phyloP scores from a whole-genome alignment of 2,888 invertebrate species.

The Eristalinus aeneus region DNA sequence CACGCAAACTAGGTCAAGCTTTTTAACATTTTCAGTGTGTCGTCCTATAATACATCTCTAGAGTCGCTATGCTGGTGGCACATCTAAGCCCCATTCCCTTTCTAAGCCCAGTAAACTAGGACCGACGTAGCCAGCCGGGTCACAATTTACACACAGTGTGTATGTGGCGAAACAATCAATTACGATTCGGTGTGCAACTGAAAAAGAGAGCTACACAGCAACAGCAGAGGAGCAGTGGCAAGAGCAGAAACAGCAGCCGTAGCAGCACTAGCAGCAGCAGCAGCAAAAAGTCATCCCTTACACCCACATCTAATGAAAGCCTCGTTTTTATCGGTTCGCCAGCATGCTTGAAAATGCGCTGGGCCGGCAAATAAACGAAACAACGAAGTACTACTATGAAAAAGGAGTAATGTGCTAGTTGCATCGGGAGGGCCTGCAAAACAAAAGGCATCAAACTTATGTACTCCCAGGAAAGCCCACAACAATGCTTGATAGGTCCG shows the following conservation, averaged over 20 bases:
- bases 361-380: constrained; percentile 40
- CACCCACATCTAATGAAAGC: constrained; percentile 38
- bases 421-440: constrained; percentile 18
- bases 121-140: not conserved
- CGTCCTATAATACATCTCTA: constrained; percentile 51
- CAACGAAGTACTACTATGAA: constrained; percentile 14
- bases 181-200: constrained; percentile 58
- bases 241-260: not conserved
- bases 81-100: not conserved
- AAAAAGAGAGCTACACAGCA: constrained; percentile 13
- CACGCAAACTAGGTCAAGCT: constrained; percentile 47
- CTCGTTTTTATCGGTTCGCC: constrained; percentile 38
- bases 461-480: constrained; percentile 8
- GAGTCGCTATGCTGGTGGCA: constrained; percentile 35
- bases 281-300: constrained; percentile 8
- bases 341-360: constrained; percentile 34
- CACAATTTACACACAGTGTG: constrained; percentile 49
- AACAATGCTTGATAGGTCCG: constrained; percentile 40
- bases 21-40: constrained; percentile 57
- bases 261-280: not conserved
- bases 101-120: not conserved
- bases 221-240: not conserved
- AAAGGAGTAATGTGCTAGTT: constrained; percentile 40
- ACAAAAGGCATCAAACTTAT: constrained; percentile 26
- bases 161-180: constrained; percentile 63